Base-by-base conservation (phyloP, 2,113 vertebrate species). In the Eclectus roratus region DNA sequence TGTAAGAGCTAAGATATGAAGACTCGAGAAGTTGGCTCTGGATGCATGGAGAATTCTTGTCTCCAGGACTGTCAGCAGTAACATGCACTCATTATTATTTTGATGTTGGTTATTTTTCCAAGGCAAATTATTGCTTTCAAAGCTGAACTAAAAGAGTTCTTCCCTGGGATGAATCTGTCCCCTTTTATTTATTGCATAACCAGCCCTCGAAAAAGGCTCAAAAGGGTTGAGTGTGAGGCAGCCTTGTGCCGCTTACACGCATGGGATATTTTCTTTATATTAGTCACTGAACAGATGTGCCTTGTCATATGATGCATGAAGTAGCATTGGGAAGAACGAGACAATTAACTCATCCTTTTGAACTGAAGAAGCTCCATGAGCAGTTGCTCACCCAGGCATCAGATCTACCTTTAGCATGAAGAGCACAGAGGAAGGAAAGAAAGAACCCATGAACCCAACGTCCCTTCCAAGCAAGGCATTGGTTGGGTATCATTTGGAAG, bases 201-300 rank as follows among this genome's bases (percentile, higher is more conserved):
- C 43, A 56, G 50, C 53, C 55, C 93, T 85, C 4, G 1, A 84
- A 49, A 76, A 73, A 81, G 37, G 43, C 24, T 11, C 83, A 65
- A 82, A 17, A 82, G 94, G 88, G 80, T 44, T 78, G 89, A 89
- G 86, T 13, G 91, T 15, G 73, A 94, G 86, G 85, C 86, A 55
- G 91, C 85, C 56, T 83, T 35, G 93, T 84, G 90, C 64, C 17
- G 6, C 89, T 78, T 2, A 74, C 95, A 92, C 79, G 80, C 94
- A 92, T 68, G 94, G 94, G 96, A 95, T 95, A 29, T 80, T 94
- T 95, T 91, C 84, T 44, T 13, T 28, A 55, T 58, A 17, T 95
- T 88, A 97, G 94, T 95, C 96, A 95, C 43, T 4, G 17, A 94
- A 50, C 97, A 97, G 95, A 97, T 96, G 95, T 95, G 81, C 81